A percentile compares a stretch with the other conserved stretches of the same genome.
Conservation (phyloP, 1,140 invertebrate species). For the Fopius arisanus region DNA sequence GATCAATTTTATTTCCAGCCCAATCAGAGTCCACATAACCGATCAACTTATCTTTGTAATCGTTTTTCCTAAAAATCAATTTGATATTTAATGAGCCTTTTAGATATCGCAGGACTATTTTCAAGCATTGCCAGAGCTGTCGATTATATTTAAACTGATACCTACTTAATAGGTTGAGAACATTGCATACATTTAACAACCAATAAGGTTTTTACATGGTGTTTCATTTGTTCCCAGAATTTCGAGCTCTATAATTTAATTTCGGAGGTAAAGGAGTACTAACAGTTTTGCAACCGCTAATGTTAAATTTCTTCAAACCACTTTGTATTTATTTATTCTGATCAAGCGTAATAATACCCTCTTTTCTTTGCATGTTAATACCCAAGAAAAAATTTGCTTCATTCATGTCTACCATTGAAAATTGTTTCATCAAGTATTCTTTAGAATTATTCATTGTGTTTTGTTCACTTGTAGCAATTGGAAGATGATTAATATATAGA, state of each 20-base stretch:
- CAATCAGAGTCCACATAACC: slow-evolving; percentile 19
- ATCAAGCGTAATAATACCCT: slow-evolving; percentile 16
- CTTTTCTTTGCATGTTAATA: slow-evolving; percentile 26
- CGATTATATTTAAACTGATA: slow-evolving; percentile 28
- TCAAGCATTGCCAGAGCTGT: slow-evolving; percentile 38
- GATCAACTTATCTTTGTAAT: slow-evolving; percentile 19
- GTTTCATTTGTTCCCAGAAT: slow-evolving; percentile 19
- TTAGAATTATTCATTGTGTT: slow-evolving; percentile 22
- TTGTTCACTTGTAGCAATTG: slow-evolving; percentile 5
- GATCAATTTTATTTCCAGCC: neutral
- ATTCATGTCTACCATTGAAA: slow-evolving; percentile 30
- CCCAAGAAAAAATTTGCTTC: slow-evolving; percentile 35
- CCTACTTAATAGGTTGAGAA: slow-evolving; percentile 24
- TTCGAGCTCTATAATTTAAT: slow-evolving; percentile 25
- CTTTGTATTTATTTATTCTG: slow-evolving; percentile 20
- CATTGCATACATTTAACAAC: slow-evolving; percentile 29
- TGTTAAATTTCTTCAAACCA: slow-evolving; percentile 31
- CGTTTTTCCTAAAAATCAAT: neutral
- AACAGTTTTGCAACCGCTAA: slow-evolving; percentile 27
- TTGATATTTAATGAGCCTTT: neutral
- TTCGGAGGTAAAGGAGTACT: slow-evolving; percentile 24
- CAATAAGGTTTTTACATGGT: slow-evolving; percentile 24
- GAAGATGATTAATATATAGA: slow-evolving; percentile 33
- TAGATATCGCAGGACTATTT: neutral
- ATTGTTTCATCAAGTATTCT: slow-evolving; percentile 19